Percentiles rank a stretch among this genome's conserved stretches.
Conservation (phyloP, 2,888 invertebrate species). For the Drosophila helvetica region DNA sequence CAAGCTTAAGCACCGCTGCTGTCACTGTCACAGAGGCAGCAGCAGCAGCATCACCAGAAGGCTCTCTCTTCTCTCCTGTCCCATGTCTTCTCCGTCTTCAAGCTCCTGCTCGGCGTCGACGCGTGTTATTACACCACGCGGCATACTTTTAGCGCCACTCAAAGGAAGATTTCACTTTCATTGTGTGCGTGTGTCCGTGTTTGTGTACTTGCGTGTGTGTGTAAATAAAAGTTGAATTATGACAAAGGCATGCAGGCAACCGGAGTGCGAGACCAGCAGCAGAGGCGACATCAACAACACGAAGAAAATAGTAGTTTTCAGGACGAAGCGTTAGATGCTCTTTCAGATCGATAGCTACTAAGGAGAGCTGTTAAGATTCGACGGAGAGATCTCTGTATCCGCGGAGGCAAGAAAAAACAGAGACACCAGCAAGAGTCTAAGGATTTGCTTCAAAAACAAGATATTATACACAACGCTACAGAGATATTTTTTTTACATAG, state of each 20-base stretch:
- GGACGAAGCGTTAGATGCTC: neutral
- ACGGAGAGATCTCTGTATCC: too few relatives aligned
- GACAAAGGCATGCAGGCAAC: conserved; percentile 63
- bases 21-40: conserved; percentile 65
- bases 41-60: conserved; percentile 13
- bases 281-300: neutral
- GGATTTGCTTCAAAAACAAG: too few relatives aligned
- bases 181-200: conserved; percentile 21
- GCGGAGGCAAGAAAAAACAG: too few relatives aligned
- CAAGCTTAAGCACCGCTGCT: conserved; percentile 74
- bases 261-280: conserved; percentile 22
- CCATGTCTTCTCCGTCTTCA: neutral
- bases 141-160: conserved; percentile 77
- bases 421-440: too few relatives aligned
- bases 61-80: neutral
- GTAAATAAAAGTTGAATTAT: conserved; percentile 75
- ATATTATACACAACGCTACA: too few relatives aligned
- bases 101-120: conserved; percentile 46
- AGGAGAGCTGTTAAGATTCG: neutral
- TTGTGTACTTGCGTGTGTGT: conserved; percentile 29
- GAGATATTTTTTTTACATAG: too few relatives aligned
- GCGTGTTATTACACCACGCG: conserved; percentile 73
- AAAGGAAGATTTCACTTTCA: conserved; percentile 58
- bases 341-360: neutral
- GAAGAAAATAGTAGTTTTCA: neutral